Conservation (phyloP, 2,113 vertebrate species). For the Alligator mississippiensis region DNA sequence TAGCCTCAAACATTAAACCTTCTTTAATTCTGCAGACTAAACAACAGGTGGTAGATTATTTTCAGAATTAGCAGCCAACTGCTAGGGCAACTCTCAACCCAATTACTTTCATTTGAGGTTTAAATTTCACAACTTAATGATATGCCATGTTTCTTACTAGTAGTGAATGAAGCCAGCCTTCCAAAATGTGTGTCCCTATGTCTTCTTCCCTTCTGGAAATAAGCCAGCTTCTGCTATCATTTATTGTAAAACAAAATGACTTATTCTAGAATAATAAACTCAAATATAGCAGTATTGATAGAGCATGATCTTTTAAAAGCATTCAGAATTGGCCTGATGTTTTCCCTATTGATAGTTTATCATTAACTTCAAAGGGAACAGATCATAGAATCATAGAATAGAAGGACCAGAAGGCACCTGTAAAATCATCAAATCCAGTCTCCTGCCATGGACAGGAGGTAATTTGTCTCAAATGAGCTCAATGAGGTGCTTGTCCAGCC, state of each 20-base stretch:
- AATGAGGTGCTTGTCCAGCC: too few species aligned
- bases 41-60: conserved; percentile 69
- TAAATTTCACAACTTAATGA: background rate
- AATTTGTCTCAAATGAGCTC: too few species aligned
- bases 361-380: background rate
- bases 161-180: background rate
- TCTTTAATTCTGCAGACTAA: conserved; percentile 55
- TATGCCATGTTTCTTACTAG: background rate
- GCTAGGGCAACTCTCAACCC: conserved; percentile 25
- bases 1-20: conserved; percentile 41
- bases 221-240: background rate
- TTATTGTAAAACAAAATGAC: background rate
- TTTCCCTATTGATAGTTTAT: background rate
- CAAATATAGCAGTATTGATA: background rate
- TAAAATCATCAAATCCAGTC: too few species aligned
- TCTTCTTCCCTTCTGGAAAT: background rate
- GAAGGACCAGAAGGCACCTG: too few species aligned
- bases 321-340: background rate
- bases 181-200: background rate
- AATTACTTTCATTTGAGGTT: conserved; percentile 28
- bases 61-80: conserved; percentile 59
- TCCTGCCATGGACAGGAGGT: too few species aligned
- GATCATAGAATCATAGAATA: background rate
- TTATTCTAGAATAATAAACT: background rate
- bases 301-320: background rate